Evolutionary conservation across 2,797 vertebrate genomes (phyloP).

Genomic region (Malurus splendens): DNA sequence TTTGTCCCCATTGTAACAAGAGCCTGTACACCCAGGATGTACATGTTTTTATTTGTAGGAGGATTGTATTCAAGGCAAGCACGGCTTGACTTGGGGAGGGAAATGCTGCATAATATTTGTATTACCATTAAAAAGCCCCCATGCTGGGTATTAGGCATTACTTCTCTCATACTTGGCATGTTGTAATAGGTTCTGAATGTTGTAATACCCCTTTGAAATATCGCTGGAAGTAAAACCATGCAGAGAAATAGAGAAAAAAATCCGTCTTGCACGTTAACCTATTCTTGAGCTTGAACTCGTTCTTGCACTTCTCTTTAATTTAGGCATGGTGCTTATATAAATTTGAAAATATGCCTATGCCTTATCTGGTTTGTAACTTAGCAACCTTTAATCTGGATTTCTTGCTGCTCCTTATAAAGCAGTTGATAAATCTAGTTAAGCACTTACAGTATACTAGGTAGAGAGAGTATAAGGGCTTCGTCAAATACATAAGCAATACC

Average conservation of each 20-base stretch:
- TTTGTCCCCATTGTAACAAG: constrained; percentile 21
- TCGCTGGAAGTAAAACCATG: constrained; percentile 24
- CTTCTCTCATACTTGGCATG: constrained; percentile 24
- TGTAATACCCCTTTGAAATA: constrained; percentile 51
- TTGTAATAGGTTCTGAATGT: constrained; percentile 39
- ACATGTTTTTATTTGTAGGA: constrained; percentile 47
- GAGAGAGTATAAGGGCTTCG: neutral
- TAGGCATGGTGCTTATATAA: constrained; percentile 43
- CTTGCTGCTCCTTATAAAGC: constrained; percentile 39
- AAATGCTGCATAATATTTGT: constrained; percentile 40
- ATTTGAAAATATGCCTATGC: constrained; percentile 52
- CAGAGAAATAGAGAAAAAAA: constrained; percentile 30
- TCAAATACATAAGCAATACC: constrained; percentile 24
- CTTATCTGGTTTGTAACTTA: constrained; percentile 66
- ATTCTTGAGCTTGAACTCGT: neutral
- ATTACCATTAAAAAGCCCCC: constrained; percentile 58
- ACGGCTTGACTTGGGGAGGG: constrained; percentile 29
- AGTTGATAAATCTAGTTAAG: constrained; percentile 42
- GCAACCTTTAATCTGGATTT: constrained; percentile 64
- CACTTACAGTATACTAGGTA: neutral
- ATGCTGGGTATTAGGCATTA: constrained; percentile 55
- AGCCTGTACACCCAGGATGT: neutral
- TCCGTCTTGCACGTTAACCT: constrained; percentile 35
- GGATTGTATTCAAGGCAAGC: constrained; percentile 23
- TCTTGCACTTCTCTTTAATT: constrained; percentile 39